Percentiles rank a stretch among this genome's conserved stretches.
Evolutionary conservation across 2,797 vertebrate species (phyloP).

Genomic region (Brotula barbata): DNA sequence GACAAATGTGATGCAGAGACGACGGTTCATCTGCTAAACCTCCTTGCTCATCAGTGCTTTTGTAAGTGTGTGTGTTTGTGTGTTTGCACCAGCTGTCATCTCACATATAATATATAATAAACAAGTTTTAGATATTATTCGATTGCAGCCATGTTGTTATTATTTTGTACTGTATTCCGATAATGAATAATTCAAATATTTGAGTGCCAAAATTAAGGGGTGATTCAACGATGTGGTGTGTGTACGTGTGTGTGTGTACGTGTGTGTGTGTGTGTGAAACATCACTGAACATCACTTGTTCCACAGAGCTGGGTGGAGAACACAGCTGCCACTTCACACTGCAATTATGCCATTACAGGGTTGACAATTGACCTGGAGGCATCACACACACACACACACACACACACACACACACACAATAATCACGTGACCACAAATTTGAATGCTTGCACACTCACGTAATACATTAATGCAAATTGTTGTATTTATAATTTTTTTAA

Average conservation of each 20-base stretch:
- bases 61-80: slow-evolving; percentile 6
- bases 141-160: slow-evolving; percentile 16
- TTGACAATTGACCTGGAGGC: slow-evolving; percentile 15
- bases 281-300: slow-evolving; percentile 13
- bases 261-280: slow-evolving; percentile 2
- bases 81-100: too few relatives aligned
- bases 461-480: slow-evolving; percentile 1
- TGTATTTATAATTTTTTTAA: slow-evolving; percentile 5
- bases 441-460: slow-evolving; percentile 11
- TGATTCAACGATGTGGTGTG: neutral
- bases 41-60: slow-evolving; percentile 23
- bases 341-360: slow-evolving; percentile 36
- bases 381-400: slow-evolving; percentile 11
- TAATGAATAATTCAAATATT: slow-evolving; percentile 28
- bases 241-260: slow-evolving; percentile 6
- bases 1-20: slow-evolving; percentile 30
- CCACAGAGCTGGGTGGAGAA: slow-evolving; percentile 28
- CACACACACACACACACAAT: neutral
- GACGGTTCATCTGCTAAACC: slow-evolving; percentile 31
- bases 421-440: slow-evolving; percentile 3
- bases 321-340: slow-evolving; percentile 50
- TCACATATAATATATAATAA: slow-evolving; percentile 4
- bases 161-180: slow-evolving; percentile 13
- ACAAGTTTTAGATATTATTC: slow-evolving; percentile 4
- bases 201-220: neutral